Evolutionary conservation across 2,113 vertebrate species (phyloP), one percentile per base, ranked within the genome.

Genomic region (Trinectes maculatus): DNA sequence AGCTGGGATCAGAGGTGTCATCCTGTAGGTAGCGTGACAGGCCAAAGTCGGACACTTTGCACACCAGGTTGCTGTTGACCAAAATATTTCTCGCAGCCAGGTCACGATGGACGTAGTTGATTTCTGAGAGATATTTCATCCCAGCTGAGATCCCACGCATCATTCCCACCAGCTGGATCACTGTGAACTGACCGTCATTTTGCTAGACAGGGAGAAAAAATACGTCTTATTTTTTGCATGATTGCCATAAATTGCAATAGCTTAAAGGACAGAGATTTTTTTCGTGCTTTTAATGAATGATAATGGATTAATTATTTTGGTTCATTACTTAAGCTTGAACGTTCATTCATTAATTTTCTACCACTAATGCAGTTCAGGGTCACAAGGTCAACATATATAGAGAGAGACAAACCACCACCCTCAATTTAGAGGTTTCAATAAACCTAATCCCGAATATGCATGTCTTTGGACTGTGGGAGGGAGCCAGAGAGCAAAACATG

Each of bases 101-200:
- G 85, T 99, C 97, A 22, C 97, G 93, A 75, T 99, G 97, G 59
- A 99, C 96, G 0, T 99, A 99, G 64, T 98, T 99, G 95, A 98
- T 99, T 85, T 99, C 97, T 0, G 96, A 94, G 25, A 99, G 94
- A 85, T 99, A 99, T 88, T 98, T 99, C 97, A 99, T 99, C 19
- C 97, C 97, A 0, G 97, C 96, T 0, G 96, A 95, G 2, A 99
- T 99, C 21, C 98, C 98, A 34, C 98, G 89, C 85, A 99, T 93
- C 98, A 99, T 98, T 9, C 98, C 98, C 84, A 99, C 96, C 85
- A 99, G 85, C 91, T 99, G 98, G 93, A 99, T 99, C 54, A 98
- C 97, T 0, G 97, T 99, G 90, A 99, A 99, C 91, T 99, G 98
- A 16, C 97, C 98, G 0, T 99, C 98, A 0, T 99, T 99, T 95